Conservation (phyloP, 2,888 invertebrate species). For the Protonemura montana region DNA sequence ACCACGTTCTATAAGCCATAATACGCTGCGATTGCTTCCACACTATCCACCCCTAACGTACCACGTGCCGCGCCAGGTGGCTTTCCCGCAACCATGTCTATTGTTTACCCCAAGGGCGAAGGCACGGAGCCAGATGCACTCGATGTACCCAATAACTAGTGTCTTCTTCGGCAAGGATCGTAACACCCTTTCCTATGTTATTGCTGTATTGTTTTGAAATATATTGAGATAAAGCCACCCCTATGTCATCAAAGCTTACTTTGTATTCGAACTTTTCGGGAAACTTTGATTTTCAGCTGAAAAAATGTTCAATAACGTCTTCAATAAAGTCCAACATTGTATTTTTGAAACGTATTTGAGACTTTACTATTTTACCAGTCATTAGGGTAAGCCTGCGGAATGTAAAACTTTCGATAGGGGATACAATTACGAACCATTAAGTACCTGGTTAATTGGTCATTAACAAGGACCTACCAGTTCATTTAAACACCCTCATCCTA, state of each 20-base stretch:
- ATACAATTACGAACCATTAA: not conserved
- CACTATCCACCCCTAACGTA: not conserved
- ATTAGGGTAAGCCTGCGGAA: not conserved
- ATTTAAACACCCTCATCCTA: not conserved
- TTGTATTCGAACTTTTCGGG: not conserved
- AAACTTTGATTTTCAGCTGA: not conserved
- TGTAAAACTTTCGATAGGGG: slow-evolving; percentile 12
- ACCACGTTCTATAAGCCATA: slow-evolving; percentile 7
- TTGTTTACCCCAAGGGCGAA: not conserved
- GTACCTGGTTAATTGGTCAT: slow-evolving; percentile 7
- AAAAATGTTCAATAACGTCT: not conserved
- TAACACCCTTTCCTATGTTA: not conserved
- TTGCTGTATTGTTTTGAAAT: not conserved
- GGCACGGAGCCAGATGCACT: not conserved
- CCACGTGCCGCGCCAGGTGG: not conserved
- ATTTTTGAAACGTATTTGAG: not conserved
- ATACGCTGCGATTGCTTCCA: not conserved
- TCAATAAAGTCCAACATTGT: not conserved
- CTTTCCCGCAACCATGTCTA: not conserved
- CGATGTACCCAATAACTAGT: not conserved
- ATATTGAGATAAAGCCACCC: not conserved
- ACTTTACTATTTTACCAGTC: not conserved
- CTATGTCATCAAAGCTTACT: not conserved
- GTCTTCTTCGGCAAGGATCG: not conserved
- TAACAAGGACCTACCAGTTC: not conserved